phyloP scores from a whole-genome alignment of 1,140 invertebrate genomes.

The Euglossa dilemma region DNA sequence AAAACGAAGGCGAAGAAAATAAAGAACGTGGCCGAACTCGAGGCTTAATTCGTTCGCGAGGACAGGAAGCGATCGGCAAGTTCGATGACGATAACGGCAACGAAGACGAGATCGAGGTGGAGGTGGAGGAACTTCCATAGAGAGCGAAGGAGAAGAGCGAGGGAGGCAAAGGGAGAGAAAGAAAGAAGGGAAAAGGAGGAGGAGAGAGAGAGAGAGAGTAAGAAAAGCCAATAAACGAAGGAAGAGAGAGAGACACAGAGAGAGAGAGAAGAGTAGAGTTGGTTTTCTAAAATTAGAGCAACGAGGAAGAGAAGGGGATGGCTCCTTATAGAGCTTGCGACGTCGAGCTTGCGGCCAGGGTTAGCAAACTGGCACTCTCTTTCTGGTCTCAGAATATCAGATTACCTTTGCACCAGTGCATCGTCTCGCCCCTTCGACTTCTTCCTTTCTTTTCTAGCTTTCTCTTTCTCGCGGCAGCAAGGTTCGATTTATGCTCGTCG shows the following conservation, averaged over 20 bases:
- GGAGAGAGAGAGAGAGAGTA: background rate
- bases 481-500: conserved; percentile 49
- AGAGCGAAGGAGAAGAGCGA: conserved; percentile 1
- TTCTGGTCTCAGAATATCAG: conserved; percentile 75
- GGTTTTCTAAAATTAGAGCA: conserved; percentile 79
- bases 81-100: conserved; percentile 32
- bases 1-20: too few species aligned
- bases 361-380: conserved; percentile 76
- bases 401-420: conserved; percentile 73
- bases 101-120: conserved; percentile 32
- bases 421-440: conserved; percentile 63
- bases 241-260: conserved; percentile 31
- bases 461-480: conserved; percentile 50
- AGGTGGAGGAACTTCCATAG: conserved; percentile 9
- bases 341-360: conserved; percentile 76
- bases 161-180: background rate
- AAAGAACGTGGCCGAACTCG: background rate
- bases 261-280: conserved; percentile 48
- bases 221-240: conserved; percentile 2
- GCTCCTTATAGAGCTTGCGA: conserved; percentile 82
- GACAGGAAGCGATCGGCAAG: background rate
- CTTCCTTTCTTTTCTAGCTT: conserved; percentile 58
- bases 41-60: background rate
- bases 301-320: conserved; percentile 75
- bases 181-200: background rate